Evolutionary conservation across 2,113 vertebrate species (phyloP).

Genomic region (Pelodiscus sinensis): DNA sequence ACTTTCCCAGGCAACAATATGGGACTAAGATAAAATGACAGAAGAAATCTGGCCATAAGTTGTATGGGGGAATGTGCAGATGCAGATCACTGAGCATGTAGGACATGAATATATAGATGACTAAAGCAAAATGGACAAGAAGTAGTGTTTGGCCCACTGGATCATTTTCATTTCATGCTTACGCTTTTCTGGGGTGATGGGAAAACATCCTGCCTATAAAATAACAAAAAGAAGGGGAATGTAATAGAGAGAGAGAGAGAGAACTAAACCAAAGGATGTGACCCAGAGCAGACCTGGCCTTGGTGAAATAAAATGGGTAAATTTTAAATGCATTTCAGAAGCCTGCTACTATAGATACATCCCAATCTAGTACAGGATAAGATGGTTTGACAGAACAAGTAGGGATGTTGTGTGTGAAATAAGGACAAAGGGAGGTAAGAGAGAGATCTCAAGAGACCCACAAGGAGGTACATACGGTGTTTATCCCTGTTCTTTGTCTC

Average conservation of each 20-base stretch:
- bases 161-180: neutral
- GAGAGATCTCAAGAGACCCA: neutral
- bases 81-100: neutral
- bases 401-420: neutral
- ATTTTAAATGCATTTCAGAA: too few relatives aligned
- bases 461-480: neutral
- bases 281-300: neutral
- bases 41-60: neutral
- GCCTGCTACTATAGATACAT: too few relatives aligned
- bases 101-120: neutral
- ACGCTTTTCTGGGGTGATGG: neutral
- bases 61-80: neutral
- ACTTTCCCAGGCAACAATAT: neutral
- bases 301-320: neutral
- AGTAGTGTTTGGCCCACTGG: neutral
- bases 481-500: neutral
- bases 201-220: neutral
- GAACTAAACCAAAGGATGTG: neutral
- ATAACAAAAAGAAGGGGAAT: neutral
- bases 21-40: neutral
- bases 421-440: neutral
- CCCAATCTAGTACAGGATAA: neutral
- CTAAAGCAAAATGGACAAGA: neutral
- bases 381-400: neutral
- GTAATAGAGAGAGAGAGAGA: neutral